Conservation (phyloP, 2,797 vertebrate species). For the Tinamus major region DNA sequence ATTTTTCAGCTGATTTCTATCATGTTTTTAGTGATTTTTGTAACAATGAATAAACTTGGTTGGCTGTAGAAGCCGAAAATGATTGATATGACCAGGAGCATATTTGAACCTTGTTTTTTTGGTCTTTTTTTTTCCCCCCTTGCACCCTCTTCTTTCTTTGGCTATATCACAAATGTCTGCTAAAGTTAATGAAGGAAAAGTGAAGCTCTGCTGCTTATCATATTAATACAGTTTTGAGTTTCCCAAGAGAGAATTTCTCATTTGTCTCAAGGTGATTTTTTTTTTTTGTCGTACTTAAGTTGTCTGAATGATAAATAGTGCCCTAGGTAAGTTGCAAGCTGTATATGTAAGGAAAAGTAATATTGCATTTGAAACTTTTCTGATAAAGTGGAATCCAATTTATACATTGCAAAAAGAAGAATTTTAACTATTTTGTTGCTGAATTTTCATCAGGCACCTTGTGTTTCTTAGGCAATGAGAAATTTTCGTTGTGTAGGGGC, state of each 20-base stretch:
- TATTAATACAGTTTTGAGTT: constrained; percentile 77
- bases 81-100: constrained; percentile 69
- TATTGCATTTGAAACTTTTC: constrained; percentile 76
- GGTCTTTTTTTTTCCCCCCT: neutral
- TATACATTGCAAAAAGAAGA: constrained; percentile 70
- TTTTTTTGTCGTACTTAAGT: constrained; percentile 74
- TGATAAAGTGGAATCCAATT: constrained; percentile 79
- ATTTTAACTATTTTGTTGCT: constrained; percentile 74
- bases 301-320: constrained; percentile 82
- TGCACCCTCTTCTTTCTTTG: neutral
- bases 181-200: constrained; percentile 76
- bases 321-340: constrained; percentile 70
- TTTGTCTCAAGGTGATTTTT: constrained; percentile 78
- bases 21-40: constrained; percentile 63
- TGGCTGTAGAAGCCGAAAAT: constrained; percentile 38
- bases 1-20: constrained; percentile 59
- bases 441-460: constrained; percentile 65
- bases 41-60: constrained; percentile 59
- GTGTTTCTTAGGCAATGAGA: constrained; percentile 53
- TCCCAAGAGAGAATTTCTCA: constrained; percentile 72
- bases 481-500: neutral
- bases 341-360: constrained; percentile 70
- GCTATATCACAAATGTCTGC: constrained; percentile 64
- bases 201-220: constrained; percentile 71
- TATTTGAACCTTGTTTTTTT: constrained; percentile 48